phyloP scores from a whole-genome alignment of 2,888 invertebrate species.

The Sarcophaga caerulescens region DNA sequence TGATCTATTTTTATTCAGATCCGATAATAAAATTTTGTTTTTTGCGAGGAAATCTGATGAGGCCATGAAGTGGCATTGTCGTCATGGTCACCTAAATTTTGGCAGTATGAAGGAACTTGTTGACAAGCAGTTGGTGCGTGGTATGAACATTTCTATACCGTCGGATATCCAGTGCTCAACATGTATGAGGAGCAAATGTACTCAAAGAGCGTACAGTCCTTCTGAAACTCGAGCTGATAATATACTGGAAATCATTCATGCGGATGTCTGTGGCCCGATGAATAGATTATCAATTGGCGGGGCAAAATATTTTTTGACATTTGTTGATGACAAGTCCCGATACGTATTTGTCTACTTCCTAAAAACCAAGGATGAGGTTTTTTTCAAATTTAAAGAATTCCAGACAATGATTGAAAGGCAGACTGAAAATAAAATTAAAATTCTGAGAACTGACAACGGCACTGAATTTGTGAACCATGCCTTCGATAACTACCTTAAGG shows the following conservation, averaged over 20 bases:
- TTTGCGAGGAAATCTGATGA: conserved; percentile 36
- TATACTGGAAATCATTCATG: too few species aligned
- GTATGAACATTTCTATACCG: conserved; percentile 23
- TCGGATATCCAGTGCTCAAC: conserved; percentile 10
- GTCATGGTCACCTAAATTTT: conserved; percentile 37
- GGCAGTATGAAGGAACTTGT: conserved; percentile 18
- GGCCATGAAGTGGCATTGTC: conserved; percentile 20
- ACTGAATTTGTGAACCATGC: conserved; percentile 27
- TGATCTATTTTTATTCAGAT: conserved; percentile 44
- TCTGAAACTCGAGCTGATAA: conserved; percentile 42
- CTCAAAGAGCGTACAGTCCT: conserved; percentile 1
- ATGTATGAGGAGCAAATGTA: conserved; percentile 30
- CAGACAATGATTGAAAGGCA: too few species aligned
- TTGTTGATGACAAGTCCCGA: too few species aligned
- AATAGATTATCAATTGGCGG: too few species aligned
- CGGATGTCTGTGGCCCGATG: too few species aligned
- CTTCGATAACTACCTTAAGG: conserved; percentile 47
- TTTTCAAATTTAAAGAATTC: too few species aligned
- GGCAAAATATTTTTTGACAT: too few species aligned
- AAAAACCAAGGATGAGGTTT: too few species aligned
- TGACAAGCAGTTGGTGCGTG: conserved; percentile 29
- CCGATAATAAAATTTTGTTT: conserved; percentile 31
- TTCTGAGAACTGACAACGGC: too few species aligned
- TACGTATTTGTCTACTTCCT: too few species aligned
- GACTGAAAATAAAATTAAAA: too few species aligned